Evolutionary conservation across 2,888 invertebrate genomes (phyloP), one percentile per base, ranked within the genome.

Genomic region (Parelbella ahira): DNA sequence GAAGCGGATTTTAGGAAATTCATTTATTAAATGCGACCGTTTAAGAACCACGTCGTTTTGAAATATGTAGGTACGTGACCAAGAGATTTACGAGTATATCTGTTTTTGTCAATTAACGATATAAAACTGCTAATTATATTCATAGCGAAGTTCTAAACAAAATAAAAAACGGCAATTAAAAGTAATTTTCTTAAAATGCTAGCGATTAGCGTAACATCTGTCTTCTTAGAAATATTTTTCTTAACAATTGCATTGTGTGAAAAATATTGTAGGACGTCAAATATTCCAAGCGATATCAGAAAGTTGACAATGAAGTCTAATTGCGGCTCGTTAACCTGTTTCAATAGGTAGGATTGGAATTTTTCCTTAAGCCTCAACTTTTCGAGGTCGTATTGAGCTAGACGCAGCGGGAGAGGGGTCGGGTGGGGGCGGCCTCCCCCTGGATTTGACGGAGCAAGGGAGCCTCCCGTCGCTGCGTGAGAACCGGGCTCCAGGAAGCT

Each of bases 371-470:
- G 63, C 59, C 62, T 65, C 58, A 66, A 74, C 64, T 77, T 80
- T 76, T 78, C 69, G 75, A 75, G 80, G 80, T 74, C 79, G 73
- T 41, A 45, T 38, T 67, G 58, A 60, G 73, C 77, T 73, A 79
- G 78, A 76, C 78, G 72, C 62, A 62, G 51, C 50, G 58, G 57
- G 32, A 42, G 51, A 47, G 49, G 55, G 52, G 48, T 49, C 43
- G 27, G 44, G 42, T 47, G 41, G 45, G 13, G 27, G 15, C 15
- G 4, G 15, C 3, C n/a, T n/a, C n/a, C n/a, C n/a, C n/a, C n/a
- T n/a, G n/a, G n/a, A n/a, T n/a, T n/a, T n/a, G n/a, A n/a, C n/a
- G n/a, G n/a, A n/a, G n/a, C n/a, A n/a, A 38, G 30, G 46, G 44
- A 49, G 44, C 46, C 53, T 42, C 44, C 41, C 52, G 44, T 25